Base-by-base conservation (phyloP, 2,888 invertebrate species). In the Leptopilina drosophilae region DNA sequence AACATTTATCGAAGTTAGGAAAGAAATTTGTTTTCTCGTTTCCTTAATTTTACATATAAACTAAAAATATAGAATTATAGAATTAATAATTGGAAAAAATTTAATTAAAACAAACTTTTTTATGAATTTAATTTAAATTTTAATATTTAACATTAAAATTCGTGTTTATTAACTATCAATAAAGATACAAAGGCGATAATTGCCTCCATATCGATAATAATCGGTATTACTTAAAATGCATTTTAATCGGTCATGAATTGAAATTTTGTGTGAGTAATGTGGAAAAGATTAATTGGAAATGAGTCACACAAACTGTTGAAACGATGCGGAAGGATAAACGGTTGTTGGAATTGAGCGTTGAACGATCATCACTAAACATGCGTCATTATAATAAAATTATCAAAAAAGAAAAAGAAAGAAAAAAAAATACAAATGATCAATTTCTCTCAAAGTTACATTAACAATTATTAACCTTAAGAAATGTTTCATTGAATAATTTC, bases 211-310 rank as follows among this genome's bases (percentile, higher is more conserved):
- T 12, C n/a, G 9, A 49, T 49, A 15, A 67, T 66, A 46, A 67
- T 67, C 15, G 62, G 42, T 42, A 77, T 40, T 77, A 64, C 20
- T 80, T 80, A 79, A 83, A 78, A 84, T 77, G 67, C 79, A 77
- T 33, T 5, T 2, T 77, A 78, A 78, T 76, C 66, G 26, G 26
- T 3, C 26, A 14, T 69, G 69, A 85, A 82, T 33, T 83, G 82
- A 79, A 77, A 80, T 80, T 84, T 76, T 73, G 83, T 79, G 82
- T 87, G 86, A 88, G 85, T 87, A 86, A 88, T 78, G 64, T 80
- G 62, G 82, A 69, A 49, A 80, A 76, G 81, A 86, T 85, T 86
- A 87, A 87, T 86, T 84, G 81, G 33, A 80, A 40, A 65, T 87
- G 88, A 88, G 76, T 88, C 87, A 88, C 65, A 9, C 26, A 66